These are phyloP conservation scores for Drosophila melanocephala DNA, from an alignment of 2,888 invertebrate species.

Conservation along the genomic window DNA sequence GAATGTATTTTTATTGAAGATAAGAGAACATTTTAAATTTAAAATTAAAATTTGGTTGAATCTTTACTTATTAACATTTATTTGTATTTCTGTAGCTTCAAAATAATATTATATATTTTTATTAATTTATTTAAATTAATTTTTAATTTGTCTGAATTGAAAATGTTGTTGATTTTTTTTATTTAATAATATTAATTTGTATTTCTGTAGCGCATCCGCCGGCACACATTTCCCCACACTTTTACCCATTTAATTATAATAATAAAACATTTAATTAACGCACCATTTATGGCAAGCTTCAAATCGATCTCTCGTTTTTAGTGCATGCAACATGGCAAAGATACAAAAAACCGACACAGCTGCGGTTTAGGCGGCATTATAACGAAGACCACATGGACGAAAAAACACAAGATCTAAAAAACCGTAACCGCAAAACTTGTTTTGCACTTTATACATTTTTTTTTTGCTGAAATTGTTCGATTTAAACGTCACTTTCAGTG, in stretches of 20 bases:
- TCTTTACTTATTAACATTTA: not conserved
- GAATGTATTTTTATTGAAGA: not conserved
- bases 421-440: slow-evolving; percentile 68
- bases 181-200: not conserved
- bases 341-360: slow-evolving; percentile 37
- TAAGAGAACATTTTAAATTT: not conserved
- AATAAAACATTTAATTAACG: slow-evolving; percentile 64
- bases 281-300: slow-evolving; percentile 61
- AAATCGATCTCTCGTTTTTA: slow-evolving; percentile 37
- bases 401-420: slow-evolving; percentile 24
- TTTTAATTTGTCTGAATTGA: not conserved
- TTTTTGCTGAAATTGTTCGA: slow-evolving; percentile 36
- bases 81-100: not conserved
- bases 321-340: slow-evolving; percentile 60
- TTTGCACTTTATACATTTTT: slow-evolving; percentile 47
- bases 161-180: not conserved
- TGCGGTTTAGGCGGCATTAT: slow-evolving; percentile 62
- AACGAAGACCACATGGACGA: slow-evolving; percentile 36
- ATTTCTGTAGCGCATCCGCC: slow-evolving; percentile 14
- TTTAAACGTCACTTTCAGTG: slow-evolving; percentile 45
- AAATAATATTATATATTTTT: not conserved
- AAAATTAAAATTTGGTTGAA: not conserved
- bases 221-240: not conserved
- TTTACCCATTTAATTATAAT: slow-evolving; percentile 46
- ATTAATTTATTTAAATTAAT: not conserved